Evolutionary conservation across 2,113 vertebrate species (phyloP).

Genomic region (Trochalopteron elliotii): DNA sequence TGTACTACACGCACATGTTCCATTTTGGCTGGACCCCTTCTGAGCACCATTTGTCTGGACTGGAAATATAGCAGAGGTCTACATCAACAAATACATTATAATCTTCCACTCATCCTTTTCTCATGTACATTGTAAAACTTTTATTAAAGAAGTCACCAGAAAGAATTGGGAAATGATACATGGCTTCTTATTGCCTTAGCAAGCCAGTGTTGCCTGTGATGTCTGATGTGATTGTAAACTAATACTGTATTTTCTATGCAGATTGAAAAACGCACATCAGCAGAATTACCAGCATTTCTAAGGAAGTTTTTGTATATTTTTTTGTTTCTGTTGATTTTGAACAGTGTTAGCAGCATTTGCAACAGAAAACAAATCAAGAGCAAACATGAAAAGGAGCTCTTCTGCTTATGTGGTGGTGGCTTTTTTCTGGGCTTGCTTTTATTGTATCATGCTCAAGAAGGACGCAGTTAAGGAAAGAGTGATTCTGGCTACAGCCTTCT

Average conservation of each 20-base stretch:
- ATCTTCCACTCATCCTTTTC: background rate
- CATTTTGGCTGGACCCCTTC: constrained; percentile 14
- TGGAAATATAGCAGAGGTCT: background rate
- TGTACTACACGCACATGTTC: background rate
- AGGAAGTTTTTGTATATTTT: background rate
- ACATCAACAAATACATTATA: background rate
- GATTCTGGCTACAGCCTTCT: background rate
- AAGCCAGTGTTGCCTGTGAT: background rate
- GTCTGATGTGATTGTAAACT: background rate
- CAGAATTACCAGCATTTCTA: background rate
- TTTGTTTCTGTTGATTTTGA: background rate
- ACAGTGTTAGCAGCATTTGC: background rate
- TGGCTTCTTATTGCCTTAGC: background rate
- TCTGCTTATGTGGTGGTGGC: background rate
- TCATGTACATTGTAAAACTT: background rate
- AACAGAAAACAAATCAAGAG: background rate
- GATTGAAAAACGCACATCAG: background rate
- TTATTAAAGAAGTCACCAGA: background rate
- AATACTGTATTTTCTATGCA: background rate
- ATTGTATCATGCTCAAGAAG: background rate
- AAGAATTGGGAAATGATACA: background rate
- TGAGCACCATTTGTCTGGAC: background rate
- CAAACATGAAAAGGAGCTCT: background rate
- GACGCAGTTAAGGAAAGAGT: background rate
- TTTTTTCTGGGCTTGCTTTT: background rate